Evolutionary conservation across 2,113 vertebrate species (phyloP).

Genomic region (Prinia subflava): DNA sequence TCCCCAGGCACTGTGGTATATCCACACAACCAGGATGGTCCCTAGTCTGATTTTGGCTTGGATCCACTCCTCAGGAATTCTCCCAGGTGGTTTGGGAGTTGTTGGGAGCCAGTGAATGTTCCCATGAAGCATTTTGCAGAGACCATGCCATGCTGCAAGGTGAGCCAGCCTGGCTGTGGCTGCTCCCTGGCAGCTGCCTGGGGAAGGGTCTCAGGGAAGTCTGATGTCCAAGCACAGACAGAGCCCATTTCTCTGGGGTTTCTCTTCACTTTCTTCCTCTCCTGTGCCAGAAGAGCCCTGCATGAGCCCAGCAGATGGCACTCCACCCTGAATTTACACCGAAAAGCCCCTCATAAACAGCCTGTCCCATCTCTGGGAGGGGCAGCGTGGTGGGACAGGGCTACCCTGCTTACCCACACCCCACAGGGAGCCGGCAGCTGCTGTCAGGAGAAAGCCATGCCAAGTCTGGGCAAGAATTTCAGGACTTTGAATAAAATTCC

Average conservation of each 20-base stretch:
- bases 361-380: neutral
- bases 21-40: neutral
- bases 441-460: neutral
- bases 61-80: neutral
- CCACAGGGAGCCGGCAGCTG: neutral
- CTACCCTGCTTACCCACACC: neutral
- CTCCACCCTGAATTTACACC: neutral
- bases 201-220: neutral
- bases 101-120: neutral
- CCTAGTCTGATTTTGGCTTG: neutral
- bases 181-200: neutral
- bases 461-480: neutral
- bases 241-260: neutral
- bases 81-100: neutral
- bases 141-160: neutral
- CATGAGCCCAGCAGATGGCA: conserved; percentile 54
- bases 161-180: neutral
- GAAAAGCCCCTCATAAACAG: neutral
- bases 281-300: neutral
- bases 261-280: neutral
- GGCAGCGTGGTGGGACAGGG: neutral
- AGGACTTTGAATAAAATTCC: neutral
- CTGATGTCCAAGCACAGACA: neutral
- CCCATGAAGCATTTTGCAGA: neutral
- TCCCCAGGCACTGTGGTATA: neutral